A percentile compares a stretch with the other conserved stretches of the same genome.
Evolutionary conservation across 2,113 vertebrate genomes (phyloP).

Genomic region (Sialia sialis): DNA sequence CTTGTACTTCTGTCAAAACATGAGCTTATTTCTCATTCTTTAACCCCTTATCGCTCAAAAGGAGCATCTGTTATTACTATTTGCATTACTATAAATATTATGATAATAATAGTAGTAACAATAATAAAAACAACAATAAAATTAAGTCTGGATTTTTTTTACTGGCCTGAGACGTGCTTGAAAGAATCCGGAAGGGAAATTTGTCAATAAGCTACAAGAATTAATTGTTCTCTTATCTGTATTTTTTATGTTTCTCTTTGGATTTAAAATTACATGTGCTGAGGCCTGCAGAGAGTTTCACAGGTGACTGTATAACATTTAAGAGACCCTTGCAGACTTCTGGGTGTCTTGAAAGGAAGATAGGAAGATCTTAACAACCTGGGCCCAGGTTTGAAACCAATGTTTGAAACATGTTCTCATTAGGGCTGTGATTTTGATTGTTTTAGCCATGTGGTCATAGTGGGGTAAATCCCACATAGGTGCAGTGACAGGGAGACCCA

Average conservation of each 20-base stretch:
- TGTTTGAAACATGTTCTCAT: not conserved
- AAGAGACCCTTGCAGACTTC: not conserved
- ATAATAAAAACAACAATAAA: not conserved
- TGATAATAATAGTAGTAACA: not conserved
- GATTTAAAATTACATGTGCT: not conserved
- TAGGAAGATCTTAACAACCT: not conserved
- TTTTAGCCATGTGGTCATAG: not conserved
- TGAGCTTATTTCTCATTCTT: not conserved
- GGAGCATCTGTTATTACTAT: not conserved
- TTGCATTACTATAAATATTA: not conserved
- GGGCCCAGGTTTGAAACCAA: not conserved
- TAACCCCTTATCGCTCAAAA: not conserved
- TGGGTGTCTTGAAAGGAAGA: not conserved
- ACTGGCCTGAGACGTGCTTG: not conserved
- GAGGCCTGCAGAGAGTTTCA: not conserved
- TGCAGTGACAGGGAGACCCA: not conserved
- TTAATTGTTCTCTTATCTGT: not conserved
- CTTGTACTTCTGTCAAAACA: not conserved
- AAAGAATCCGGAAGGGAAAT: not conserved
- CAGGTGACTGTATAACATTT: not conserved
- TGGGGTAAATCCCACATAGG: not conserved
- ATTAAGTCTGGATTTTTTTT: not conserved
- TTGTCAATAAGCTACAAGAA: not conserved
- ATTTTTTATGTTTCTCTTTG: not conserved
- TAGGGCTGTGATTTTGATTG: not conserved